These are phyloP conservation scores for Ibidorhyncha struthersii DNA, from an alignment of 2,113 vertebrate genomes.

Conservation along the genomic window DNA sequence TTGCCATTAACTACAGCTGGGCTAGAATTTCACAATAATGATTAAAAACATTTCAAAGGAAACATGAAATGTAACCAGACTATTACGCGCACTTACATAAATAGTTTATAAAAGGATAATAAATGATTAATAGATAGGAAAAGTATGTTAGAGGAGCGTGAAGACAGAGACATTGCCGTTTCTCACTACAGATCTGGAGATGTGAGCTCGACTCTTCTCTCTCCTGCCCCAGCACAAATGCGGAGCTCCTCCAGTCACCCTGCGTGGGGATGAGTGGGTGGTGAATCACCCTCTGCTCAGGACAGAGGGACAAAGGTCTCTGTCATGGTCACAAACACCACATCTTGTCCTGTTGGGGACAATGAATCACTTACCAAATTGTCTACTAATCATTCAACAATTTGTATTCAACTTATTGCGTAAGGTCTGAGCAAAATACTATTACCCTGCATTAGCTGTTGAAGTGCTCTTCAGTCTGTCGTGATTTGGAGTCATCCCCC, in stretches of 20 bases:
- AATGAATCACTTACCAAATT: not conserved
- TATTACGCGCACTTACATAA: not conserved
- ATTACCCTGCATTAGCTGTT: not conserved
- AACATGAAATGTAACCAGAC: slow-evolving; percentile 15
- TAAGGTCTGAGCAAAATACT: not conserved
- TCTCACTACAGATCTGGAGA: not conserved
- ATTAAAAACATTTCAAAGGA: slow-evolving; percentile 36
- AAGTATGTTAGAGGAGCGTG: not conserved
- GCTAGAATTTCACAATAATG: slow-evolving; percentile 44
- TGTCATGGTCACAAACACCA: not conserved
- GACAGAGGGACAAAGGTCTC: not conserved
- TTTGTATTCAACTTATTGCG: not conserved
- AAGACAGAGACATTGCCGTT: not conserved
- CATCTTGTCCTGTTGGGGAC: not conserved
- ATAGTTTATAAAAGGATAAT: slow-evolving; percentile 19
- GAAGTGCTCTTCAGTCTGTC: not conserved
- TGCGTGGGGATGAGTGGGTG: not conserved
- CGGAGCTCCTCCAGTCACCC: not conserved
- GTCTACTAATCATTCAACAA: not conserved
- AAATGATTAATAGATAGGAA: not conserved
- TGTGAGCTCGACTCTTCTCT: not conserved
- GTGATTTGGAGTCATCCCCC: not conserved
- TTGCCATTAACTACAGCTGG: slow-evolving; percentile 37
- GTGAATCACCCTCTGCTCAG: not conserved
- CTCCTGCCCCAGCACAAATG: not conserved